These are phyloP conservation scores for Dascyllus trimaculatus DNA, from an alignment of 2,113 vertebrate species.

Conservation along the genomic window DNA sequence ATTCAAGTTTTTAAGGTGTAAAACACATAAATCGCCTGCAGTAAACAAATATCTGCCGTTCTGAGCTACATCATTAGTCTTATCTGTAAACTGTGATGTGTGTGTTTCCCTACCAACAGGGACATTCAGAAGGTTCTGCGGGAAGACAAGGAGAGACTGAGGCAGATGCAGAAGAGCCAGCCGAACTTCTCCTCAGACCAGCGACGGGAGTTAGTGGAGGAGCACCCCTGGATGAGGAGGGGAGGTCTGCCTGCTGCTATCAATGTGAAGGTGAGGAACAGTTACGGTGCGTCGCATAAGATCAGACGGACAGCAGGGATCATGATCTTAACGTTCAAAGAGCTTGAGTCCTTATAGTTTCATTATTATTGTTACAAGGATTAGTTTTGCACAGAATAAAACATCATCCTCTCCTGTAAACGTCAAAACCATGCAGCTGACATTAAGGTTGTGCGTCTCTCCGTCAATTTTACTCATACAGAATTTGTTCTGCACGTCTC, in stretches of 20 bases:
- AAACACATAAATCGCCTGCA: too few relatives aligned
- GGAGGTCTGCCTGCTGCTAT: slow-evolving; percentile 89
- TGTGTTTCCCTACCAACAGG: slow-evolving; percentile 72
- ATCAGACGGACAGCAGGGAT: too few relatives aligned
- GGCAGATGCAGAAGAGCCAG: slow-evolving; percentile 91
- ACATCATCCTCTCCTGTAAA: too few relatives aligned
- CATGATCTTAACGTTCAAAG: too few relatives aligned
- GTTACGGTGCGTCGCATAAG: background rate
- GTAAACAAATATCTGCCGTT: background rate
- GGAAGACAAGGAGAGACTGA: slow-evolving; percentile 90
- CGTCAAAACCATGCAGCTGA: too few relatives aligned
- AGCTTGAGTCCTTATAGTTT: too few relatives aligned
- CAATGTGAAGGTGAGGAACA: slow-evolving; percentile 82
- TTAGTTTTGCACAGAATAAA: too few relatives aligned
- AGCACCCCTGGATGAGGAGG: slow-evolving; percentile 92
- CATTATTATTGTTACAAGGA: too few relatives aligned
- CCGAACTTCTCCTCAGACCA: slow-evolving; percentile 91
- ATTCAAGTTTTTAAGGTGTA: too few relatives aligned
- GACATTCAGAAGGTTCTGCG: slow-evolving; percentile 88
- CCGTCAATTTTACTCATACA: too few relatives aligned
- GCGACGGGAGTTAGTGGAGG: slow-evolving; percentile 89
- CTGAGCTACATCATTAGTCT: accelerated
- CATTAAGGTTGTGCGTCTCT: too few relatives aligned
- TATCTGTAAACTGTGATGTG: background rate
- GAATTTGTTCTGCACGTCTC: too few relatives aligned